Conservation (phyloP, 1,140 invertebrate species). For the Ditylenchus dipsaci region DNA sequence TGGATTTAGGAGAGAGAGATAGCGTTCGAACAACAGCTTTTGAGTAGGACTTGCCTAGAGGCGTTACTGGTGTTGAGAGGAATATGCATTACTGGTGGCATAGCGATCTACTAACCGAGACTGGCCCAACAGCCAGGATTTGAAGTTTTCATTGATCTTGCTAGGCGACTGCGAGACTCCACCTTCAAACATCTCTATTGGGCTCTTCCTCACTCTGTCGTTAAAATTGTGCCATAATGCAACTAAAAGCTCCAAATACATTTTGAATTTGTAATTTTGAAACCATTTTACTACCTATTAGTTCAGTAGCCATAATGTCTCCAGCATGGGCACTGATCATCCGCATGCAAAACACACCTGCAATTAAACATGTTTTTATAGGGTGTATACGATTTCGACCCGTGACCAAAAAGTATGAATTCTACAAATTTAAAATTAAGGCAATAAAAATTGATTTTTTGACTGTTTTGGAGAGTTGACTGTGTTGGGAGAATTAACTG, state of each 20-base stretch:
- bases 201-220: conserved; percentile 48
- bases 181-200: conserved; percentile 58
- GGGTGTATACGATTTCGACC: no score
- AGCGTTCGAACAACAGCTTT: conserved; percentile 3
- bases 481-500: no score
- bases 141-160: conserved; percentile 57
- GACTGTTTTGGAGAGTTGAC: no score
- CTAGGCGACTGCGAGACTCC: conserved; percentile 55
- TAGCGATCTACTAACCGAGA: conserved; percentile 28
- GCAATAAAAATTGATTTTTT: no score
- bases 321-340: conserved; percentile 62
- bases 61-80: conserved; percentile 21
- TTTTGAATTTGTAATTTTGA: conserved; percentile 56
- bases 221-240: conserved; percentile 61
- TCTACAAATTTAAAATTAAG: no score
- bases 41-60: not conserved
- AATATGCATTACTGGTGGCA: conserved; percentile 30
- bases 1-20: conserved; percentile 5
- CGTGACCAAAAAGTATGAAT: no score
- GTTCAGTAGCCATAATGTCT: conserved; percentile 62
- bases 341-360: conserved; percentile 59
- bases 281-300: conserved; percentile 47
- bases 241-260: conserved; percentile 57
- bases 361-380: no score
- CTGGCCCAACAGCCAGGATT: conserved; percentile 56